phyloP scores from a whole-genome alignment of 1,140 invertebrate genomes.

The Trissolcus basalis region DNA sequence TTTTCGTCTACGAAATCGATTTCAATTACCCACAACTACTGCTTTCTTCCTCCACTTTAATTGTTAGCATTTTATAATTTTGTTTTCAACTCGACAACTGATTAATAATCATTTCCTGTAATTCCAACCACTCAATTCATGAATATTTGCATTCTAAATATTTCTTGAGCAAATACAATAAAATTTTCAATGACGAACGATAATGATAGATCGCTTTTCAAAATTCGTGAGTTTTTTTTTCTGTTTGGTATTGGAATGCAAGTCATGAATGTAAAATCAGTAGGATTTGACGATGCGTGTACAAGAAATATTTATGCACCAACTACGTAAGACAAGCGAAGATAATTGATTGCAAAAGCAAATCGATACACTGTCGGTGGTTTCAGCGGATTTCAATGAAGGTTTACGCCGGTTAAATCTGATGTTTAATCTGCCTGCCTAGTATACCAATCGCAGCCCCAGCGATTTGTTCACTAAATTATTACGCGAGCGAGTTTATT shows the following conservation, averaged over 20 bases:
- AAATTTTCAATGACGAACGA: too few relatives aligned
- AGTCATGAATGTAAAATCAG: not conserved
- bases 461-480: conserved; percentile 1
- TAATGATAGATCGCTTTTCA: too few relatives aligned
- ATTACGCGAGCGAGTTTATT: conserved; percentile 3
- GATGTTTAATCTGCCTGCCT: conserved; percentile 16
- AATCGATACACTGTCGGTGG: conserved; percentile 7
- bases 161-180: too few relatives aligned
- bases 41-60: too few relatives aligned
- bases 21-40: too few relatives aligned
- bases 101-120: too few relatives aligned
- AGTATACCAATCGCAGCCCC: conserved; percentile 10
- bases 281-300: not conserved
- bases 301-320: conserved; percentile 1
- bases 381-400: conserved; percentile 15
- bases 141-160: too few relatives aligned
- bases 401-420: conserved; percentile 11
- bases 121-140: too few relatives aligned
- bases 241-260: not conserved
- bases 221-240: too few relatives aligned
- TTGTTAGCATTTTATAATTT: too few relatives aligned
- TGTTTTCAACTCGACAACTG: too few relatives aligned
- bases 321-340: conserved; percentile 4
- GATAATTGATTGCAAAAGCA: conserved; percentile 4
- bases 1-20: too few relatives aligned